phyloP scores from a whole-genome alignment of 2,797 vertebrate genomes.

The Sebastes hubbsi region DNA sequence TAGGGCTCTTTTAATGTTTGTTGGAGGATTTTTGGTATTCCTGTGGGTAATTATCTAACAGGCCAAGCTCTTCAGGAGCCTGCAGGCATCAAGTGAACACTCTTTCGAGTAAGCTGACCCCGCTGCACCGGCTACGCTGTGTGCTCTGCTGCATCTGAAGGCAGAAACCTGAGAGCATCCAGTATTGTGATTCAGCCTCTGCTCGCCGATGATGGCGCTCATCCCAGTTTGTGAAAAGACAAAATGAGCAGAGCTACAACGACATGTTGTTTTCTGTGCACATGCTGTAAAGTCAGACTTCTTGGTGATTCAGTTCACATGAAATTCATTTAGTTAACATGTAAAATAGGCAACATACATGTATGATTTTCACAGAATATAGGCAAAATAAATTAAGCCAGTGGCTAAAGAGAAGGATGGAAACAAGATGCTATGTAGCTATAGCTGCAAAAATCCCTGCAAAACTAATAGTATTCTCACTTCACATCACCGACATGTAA shows the following conservation, averaged over 20 bases:
- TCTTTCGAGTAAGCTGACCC: conserved; percentile 40
- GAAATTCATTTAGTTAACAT: background rate
- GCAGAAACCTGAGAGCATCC: conserved; percentile 21
- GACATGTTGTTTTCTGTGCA: background rate
- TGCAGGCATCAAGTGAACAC: conserved; percentile 30
- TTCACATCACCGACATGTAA: background rate
- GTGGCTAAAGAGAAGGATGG: background rate
- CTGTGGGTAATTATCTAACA: conserved; percentile 51
- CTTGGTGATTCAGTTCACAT: background rate
- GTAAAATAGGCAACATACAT: background rate
- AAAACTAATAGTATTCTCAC: background rate
- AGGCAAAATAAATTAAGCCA: background rate
- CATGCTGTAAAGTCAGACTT: background rate
- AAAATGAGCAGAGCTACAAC: background rate
- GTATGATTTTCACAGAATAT: background rate
- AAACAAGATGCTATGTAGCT: background rate
- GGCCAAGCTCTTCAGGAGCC: conserved; percentile 43
- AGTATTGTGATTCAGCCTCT: conserved; percentile 7
- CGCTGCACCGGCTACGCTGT: background rate
- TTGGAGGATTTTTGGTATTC: conserved; percentile 40
- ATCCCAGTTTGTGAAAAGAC: background rate
- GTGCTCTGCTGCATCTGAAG: conserved; percentile 27
- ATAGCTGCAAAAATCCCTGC: background rate
- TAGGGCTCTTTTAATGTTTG: background rate
- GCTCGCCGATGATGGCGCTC: background rate